These are phyloP conservation scores for Ommatoiulus sabulosus DNA, from an alignment of 2,888 invertebrate genomes.

Conservation along the genomic window DNA sequence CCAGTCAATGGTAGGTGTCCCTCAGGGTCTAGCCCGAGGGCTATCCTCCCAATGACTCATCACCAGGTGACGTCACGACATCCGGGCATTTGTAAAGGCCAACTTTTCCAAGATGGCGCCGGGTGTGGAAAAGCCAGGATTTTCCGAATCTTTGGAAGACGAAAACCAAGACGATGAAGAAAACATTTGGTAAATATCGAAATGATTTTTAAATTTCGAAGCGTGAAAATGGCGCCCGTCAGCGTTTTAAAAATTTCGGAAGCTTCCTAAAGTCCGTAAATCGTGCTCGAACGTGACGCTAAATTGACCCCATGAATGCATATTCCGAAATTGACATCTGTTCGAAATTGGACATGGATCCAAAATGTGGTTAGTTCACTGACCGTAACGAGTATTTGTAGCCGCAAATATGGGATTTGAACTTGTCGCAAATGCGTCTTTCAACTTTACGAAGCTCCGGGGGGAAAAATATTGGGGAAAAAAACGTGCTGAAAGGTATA, in stretches of 20 bases:
- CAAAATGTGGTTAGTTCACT: not conserved
- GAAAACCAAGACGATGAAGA: slow-evolving; percentile 58
- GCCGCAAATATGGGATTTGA: not conserved
- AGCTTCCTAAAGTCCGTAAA: not conserved
- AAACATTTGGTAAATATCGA: slow-evolving; percentile 56
- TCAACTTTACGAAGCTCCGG: too few species aligned
- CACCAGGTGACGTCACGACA: not conserved
- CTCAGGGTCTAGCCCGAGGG: too few species aligned
- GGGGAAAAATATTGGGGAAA: too few species aligned
- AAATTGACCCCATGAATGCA: not conserved
- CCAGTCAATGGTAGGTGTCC: too few species aligned
- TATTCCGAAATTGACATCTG: slow-evolving; percentile 4
- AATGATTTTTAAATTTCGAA: not conserved
- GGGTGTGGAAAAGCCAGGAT: not conserved
- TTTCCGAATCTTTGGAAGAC: slow-evolving; percentile 49
- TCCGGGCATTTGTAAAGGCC: slow-evolving; percentile 51
- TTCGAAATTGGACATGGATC: not conserved
- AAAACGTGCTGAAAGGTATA: not conserved
- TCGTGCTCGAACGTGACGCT: not conserved
- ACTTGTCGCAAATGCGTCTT: not conserved
- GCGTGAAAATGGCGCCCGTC: not conserved
- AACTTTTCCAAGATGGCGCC: slow-evolving; percentile 57
- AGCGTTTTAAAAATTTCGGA: not conserved
- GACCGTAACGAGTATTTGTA: not conserved
- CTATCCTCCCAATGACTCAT: not conserved